Conservation (phyloP, 2,113 vertebrate species). For the Sterrhoptilus dennistouni region DNA sequence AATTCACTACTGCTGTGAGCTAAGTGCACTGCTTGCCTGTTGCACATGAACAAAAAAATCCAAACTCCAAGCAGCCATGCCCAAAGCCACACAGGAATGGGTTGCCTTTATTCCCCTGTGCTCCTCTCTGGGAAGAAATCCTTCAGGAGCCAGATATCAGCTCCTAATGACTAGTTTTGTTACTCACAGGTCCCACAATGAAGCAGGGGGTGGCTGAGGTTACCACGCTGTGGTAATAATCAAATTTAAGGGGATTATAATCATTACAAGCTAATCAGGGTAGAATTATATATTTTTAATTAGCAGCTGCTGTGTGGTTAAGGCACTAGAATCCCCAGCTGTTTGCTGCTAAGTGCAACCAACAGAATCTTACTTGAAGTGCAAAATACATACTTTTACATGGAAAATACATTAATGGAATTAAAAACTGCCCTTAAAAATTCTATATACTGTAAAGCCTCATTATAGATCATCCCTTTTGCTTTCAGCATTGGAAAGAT, state of each 20-base stretch:
- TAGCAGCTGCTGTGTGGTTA: slow-evolving; percentile 57
- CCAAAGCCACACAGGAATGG: background rate
- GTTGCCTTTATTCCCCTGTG: background rate
- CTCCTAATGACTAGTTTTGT: background rate
- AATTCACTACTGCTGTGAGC: background rate
- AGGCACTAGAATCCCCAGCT: slow-evolving; percentile 43
- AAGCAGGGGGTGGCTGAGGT: slow-evolving; percentile 32
- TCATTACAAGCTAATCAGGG: slow-evolving; percentile 53
- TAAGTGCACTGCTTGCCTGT: background rate
- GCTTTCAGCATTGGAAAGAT: background rate
- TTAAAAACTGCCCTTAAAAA: background rate
- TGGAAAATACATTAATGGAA: slow-evolving; percentile 17
- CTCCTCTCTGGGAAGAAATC: background rate
- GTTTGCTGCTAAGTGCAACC: slow-evolving; percentile 38
- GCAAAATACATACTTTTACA: background rate
- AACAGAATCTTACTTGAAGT: slow-evolving; percentile 23
- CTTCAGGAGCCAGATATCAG: background rate
- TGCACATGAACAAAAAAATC: background rate
- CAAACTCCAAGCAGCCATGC: background rate
- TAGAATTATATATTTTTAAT: slow-evolving; percentile 61
- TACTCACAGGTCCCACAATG: background rate
- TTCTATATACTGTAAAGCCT: background rate
- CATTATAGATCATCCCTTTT: background rate
- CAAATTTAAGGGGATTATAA: slow-evolving; percentile 49
- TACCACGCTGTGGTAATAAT: slow-evolving; percentile 24